Percentiles rank a stretch among this genome's conserved stretches.
These are phyloP conservation scores for Mesodorylaimus sp. DNA, from an alignment of 2,888 invertebrate genomes.

Conservation along the genomic window DNA sequence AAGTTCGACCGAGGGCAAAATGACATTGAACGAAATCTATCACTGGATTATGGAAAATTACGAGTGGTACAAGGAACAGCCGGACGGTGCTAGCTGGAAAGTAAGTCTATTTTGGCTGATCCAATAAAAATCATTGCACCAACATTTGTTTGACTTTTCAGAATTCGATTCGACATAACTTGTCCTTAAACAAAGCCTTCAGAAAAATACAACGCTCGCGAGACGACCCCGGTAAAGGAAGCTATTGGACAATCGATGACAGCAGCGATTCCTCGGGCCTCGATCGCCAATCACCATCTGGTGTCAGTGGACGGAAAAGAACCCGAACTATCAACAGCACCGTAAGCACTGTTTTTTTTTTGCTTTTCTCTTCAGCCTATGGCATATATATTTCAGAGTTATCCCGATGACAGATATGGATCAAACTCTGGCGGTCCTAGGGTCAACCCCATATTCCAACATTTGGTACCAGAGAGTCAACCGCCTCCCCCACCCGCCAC, in stretches of 20 bases:
- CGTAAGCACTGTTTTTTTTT: too few species aligned
- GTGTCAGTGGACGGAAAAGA: neutral
- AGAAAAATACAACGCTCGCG: neutral
- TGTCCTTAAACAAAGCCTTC: slow-evolving; percentile 11
- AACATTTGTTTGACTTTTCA: neutral
- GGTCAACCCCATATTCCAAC: neutral
- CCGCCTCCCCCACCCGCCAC: too few species aligned
- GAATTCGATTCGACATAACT: slow-evolving; percentile 12
- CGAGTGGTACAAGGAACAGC: slow-evolving; percentile 49
- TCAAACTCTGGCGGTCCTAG: neutral
- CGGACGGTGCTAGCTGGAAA: slow-evolving; percentile 47
- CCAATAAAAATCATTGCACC: neutral
- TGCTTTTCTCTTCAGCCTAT: too few species aligned
- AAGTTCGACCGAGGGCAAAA: slow-evolving; percentile 47
- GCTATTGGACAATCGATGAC: slow-evolving; percentile 10
- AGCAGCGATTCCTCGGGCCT: neutral
- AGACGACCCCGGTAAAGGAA: slow-evolving; percentile 11
- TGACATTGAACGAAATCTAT: slow-evolving; percentile 54
- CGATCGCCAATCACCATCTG: neutral
- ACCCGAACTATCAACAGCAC: too few species aligned
- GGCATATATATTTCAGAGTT: neutral
- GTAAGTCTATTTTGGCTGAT: slow-evolving; percentile 31
- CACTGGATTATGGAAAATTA: slow-evolving; percentile 52
- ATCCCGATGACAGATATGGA: neutral
- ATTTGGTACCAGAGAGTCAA: neutral